Conservation (phyloP, 1,140 invertebrate genomes). For the Bombyx mandarina region DNA sequence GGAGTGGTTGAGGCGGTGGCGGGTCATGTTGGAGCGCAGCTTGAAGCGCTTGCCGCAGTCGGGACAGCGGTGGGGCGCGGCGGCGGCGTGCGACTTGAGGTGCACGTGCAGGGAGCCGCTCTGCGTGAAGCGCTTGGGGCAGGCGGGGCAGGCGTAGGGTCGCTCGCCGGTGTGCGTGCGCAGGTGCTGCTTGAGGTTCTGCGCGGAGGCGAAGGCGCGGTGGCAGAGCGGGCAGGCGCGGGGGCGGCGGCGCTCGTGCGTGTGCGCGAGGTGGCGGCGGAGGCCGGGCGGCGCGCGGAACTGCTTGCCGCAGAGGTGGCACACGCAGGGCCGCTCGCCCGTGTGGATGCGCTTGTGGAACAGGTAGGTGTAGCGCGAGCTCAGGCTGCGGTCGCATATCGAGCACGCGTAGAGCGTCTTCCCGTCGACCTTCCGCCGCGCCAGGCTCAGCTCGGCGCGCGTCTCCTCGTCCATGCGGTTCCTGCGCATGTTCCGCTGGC, state of each 20-base stretch:
- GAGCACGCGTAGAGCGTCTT: conserved; percentile 71
- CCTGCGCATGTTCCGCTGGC: conserved; percentile 34
- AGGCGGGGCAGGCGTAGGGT: conserved; percentile 73
- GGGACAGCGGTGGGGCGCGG: conserved; percentile 73
- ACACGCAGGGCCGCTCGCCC: conserved; percentile 81
- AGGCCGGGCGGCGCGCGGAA: conserved; percentile 77
- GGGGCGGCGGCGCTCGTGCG: conserved; percentile 75
- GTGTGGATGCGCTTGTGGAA: conserved; percentile 78
- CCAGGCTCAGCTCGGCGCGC: conserved; percentile 32
- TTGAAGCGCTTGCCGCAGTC: conserved; percentile 76
- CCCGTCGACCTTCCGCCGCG: conserved; percentile 32
- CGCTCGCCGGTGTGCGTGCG: conserved; percentile 78
- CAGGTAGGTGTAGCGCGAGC: conserved; percentile 73
- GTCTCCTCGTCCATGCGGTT: conserved; percentile 40
- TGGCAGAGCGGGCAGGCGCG: conserved; percentile 70
- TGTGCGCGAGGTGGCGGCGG: conserved; percentile 74
- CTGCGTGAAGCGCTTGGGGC: conserved; percentile 64
- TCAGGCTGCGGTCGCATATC: conserved; percentile 74
- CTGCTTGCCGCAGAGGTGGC: conserved; percentile 81
- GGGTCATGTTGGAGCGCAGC: conserved; percentile 70
- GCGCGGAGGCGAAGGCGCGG: conserved; percentile 72
- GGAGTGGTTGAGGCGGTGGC: conserved; percentile 76
- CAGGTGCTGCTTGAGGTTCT: conserved; percentile 73
- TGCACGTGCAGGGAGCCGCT: conserved; percentile 61
- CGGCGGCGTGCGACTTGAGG: conserved; percentile 68